Conservation (phyloP, 2,113 vertebrate genomes). For the Otis tarda region DNA sequence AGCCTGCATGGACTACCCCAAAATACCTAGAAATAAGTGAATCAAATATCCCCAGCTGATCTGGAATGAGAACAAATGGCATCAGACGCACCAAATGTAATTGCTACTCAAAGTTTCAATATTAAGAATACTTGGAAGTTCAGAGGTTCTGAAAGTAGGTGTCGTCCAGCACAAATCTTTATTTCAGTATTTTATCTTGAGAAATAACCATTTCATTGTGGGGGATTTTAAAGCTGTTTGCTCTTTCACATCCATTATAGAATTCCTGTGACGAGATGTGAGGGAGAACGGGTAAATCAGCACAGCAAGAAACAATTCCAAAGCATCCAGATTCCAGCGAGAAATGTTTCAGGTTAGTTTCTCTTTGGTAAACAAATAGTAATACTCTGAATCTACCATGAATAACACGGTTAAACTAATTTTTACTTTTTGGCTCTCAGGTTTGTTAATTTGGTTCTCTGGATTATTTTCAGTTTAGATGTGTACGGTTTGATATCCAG, state of each 20-base stretch:
- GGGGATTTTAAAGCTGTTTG: not conserved
- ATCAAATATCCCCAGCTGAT: not conserved
- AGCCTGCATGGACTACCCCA: not conserved
- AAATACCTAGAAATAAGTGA: not conserved
- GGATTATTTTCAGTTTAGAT: not conserved
- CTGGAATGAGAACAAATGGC: not conserved
- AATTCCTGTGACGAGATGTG: not conserved
- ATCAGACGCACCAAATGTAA: not conserved
- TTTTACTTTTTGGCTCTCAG: not conserved
- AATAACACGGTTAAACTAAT: not conserved
- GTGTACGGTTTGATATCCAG: not conserved
- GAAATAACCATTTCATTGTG: not conserved
- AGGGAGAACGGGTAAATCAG: not conserved
- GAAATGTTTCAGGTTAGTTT: not conserved
- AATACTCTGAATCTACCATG: not conserved
- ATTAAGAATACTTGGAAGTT: not conserved
- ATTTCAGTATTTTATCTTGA: not conserved
- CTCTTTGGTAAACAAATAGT: not conserved
- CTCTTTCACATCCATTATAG: not conserved
- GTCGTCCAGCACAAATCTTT: not conserved
- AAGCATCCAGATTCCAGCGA: not conserved
- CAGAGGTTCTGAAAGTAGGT: not conserved
- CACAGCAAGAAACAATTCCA: not conserved
- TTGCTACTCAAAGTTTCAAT: not conserved
- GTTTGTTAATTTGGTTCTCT: not conserved